Evolutionary conservation across 2,797 vertebrate species (phyloP), one percentile per base, ranked within the genome.

Genomic region (Macrochelys suwanniensis): DNA sequence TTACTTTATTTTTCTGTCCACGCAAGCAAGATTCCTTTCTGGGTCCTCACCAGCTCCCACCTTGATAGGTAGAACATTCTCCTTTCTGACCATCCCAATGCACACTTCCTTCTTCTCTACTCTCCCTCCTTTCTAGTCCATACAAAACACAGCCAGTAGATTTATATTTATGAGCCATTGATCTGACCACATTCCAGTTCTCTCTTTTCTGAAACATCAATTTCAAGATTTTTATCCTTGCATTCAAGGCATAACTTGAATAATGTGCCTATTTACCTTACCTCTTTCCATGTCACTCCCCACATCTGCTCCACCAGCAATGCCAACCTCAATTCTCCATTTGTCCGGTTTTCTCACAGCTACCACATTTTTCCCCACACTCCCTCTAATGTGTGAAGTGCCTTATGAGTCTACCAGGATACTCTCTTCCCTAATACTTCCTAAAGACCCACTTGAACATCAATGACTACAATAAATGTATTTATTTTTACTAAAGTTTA

Each of bases 41-140:
- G 2, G 3, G 5, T 2, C 7, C 0, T 33, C 5, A 53, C 53
- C 16, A n/a, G 4, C 33, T 80, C 5, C 0, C 53, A 11, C 31
- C 11, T 78, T 53, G 4, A 50, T 88, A 92, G 77, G 21, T 25
- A 2, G 25, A 84, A 6, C 15, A 71, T 42, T 2, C 0, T 6
- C 83, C 21, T 3, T 1, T 51, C 50, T 74, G 5, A 1, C 16
- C 6, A 88, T 82, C 37, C 80, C 1, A 6, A 8, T 45, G 28
- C 56, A 88, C 88, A 37, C 0, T 57, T n/a, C n/a, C 57, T 31
- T 17, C 61, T 65, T 65, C 33, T 31, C 61, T 16, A 15, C 33
- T 65, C 61, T 65, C 33, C 8, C 61, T 59, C 57, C 57, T 31
- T 59, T 10, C 7, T 31, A n/a, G 16, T n/a, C 61, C 33, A 19